Evolutionary conservation across 1,140 invertebrate genomes (phyloP).

Genomic region (Anthonomus grandis): DNA sequence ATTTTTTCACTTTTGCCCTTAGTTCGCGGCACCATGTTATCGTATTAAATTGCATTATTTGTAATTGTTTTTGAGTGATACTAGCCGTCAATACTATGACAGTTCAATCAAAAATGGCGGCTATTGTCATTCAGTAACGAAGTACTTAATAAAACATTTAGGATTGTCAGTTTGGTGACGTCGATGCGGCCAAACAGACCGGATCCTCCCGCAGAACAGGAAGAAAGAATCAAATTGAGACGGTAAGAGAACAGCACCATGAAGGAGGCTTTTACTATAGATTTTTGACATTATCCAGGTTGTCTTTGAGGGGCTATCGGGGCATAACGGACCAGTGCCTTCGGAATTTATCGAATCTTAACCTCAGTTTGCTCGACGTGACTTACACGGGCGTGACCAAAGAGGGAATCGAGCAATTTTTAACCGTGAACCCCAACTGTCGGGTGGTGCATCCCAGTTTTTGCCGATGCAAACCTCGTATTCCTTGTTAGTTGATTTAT

Average conservation of each 20-base stretch:
- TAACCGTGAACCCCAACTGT: slow-evolving; percentile 39
- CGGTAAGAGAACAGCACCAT: no score
- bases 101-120: no score
- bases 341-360: slow-evolving; percentile 26
- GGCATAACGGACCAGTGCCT: slow-evolving; percentile 33
- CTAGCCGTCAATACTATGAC: no score
- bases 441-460: slow-evolving; percentile 38
- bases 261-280: no score
- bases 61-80: no score
- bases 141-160: no score
- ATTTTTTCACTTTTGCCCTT: no score
- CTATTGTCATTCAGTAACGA: no score
- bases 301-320: slow-evolving; percentile 39
- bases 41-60: no score
- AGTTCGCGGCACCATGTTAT: no score
- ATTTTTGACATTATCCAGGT: slow-evolving; percentile 27
- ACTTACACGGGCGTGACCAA: slow-evolving; percentile 38
- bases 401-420: slow-evolving; percentile 33
- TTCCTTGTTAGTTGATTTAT: slow-evolving; percentile 6
- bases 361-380: slow-evolving; percentile 40
- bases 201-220: no score
- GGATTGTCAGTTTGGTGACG: not conserved
- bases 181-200: not conserved
- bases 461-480: slow-evolving; percentile 36
- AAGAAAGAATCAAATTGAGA: no score